These are phyloP conservation scores for Chrysochloris asiatica DNA, from an alignment of 2,113 vertebrate species.

Conservation along the genomic window DNA sequence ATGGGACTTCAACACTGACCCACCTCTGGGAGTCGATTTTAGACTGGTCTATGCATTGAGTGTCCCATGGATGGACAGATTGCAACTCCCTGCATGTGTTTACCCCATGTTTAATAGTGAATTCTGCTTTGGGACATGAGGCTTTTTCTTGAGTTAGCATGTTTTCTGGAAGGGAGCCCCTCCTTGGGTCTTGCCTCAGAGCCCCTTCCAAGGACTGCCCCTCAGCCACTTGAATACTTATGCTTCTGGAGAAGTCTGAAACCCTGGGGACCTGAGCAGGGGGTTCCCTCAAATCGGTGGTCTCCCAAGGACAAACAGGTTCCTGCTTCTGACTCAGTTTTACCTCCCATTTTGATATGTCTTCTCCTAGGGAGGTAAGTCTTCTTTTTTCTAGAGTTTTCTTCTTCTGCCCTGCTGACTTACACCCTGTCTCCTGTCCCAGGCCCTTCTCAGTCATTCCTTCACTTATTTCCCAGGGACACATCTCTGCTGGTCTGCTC, in stretches of 20 bases:
- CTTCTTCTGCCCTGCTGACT: background rate
- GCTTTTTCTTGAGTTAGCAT: background rate
- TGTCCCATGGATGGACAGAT: background rate
- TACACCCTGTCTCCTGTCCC: fast-evolving
- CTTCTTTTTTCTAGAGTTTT: background rate
- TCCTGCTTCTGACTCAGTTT: background rate
- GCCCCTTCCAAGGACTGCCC: background rate
- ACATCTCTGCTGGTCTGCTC: conserved; percentile 33
- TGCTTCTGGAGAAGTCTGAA: background rate
- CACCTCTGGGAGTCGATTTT: conserved; percentile 16
- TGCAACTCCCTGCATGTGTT: background rate
- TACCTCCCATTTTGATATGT: background rate
- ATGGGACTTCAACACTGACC: conserved; percentile 1
- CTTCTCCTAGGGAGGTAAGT: background rate
- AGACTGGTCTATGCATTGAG: background rate
- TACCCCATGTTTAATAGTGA: background rate
- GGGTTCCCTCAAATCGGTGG: fast-evolving
- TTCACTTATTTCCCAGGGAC: conserved; percentile 73
- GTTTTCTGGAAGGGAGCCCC: background rate
- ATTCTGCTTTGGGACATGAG: background rate
- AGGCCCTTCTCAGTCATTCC: fast-evolving
- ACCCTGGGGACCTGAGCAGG: background rate
- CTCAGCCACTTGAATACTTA: background rate
- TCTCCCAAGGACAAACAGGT: background rate
- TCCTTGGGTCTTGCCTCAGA: conserved; percentile 22